Conservation (phyloP, 2,888 invertebrate species). For the Priapulus caudatus region DNA sequence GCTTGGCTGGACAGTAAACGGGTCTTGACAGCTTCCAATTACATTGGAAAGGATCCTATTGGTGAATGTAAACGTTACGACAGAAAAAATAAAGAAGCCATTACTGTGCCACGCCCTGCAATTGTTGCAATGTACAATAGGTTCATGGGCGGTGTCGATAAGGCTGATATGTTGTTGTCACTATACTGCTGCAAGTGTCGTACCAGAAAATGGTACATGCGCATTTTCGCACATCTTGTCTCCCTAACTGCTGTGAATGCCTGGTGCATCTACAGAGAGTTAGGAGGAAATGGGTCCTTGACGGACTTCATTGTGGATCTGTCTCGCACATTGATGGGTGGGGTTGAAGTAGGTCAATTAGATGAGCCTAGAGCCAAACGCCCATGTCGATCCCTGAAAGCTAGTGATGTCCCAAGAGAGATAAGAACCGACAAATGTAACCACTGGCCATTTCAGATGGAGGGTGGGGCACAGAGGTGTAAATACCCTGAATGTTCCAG, state of each 20-base stretch:
- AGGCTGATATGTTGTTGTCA: slow-evolving; percentile 10
- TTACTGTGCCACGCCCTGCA: slow-evolving; percentile 6
- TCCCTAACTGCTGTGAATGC: slow-evolving; percentile 7
- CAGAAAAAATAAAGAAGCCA: slow-evolving; percentile 7
- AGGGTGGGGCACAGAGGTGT: no score
- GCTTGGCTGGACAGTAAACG: slow-evolving; percentile 9
- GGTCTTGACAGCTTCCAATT: slow-evolving; percentile 9
- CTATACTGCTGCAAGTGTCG: slow-evolving; percentile 8
- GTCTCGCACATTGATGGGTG: no score
- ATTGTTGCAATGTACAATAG: slow-evolving; percentile 10
- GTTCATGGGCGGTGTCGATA: slow-evolving; percentile 14
- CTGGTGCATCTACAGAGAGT: slow-evolving; percentile 8
- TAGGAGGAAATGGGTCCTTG: no score
- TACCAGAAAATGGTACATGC: slow-evolving; percentile 10
- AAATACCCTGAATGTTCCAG: no score
- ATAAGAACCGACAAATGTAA: no score
- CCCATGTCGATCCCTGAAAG: no score
- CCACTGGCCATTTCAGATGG: no score
- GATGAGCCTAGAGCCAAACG: no score
- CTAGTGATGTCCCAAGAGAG: no score
- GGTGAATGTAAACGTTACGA: slow-evolving; percentile 7
- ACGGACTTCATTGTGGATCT: no score
- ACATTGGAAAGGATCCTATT: slow-evolving; percentile 8
- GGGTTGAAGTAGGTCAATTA: no score
- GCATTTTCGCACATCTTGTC: slow-evolving; percentile 7